Base-by-base conservation (phyloP, 2,113 vertebrate species). In the Pleuronectes platessa region DNA sequence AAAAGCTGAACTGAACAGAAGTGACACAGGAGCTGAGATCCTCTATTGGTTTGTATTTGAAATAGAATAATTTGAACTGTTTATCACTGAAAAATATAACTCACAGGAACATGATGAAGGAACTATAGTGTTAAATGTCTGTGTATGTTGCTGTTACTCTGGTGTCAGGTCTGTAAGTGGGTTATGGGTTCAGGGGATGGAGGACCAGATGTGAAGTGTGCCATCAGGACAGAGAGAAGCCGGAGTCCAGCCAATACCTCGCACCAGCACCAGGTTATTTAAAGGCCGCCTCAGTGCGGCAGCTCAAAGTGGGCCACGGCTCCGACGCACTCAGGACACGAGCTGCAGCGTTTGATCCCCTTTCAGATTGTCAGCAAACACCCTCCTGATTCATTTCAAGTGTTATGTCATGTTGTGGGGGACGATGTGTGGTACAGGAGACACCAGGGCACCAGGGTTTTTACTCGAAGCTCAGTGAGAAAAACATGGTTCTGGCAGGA, bases 181-280 rank as follows among this genome's bases (percentile, higher is more conserved):
- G 85, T 89, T 74, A 81, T 68, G 45, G 72, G 83, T 85, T 77
- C 47, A 49, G 65, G 76, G 79, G 77, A 70, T 75, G 53, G 68
- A 68, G 59, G 78, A 62, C 69, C 78, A 82, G 78, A 87, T 71
- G 72, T 77, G 83, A 69, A 78, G 79, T 76, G 74, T 83, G 76
- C 85, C 76, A 70, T 66, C 3, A 61, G 71, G 82, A 78, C 77
- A 61, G 63, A 63, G 68, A 26, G 42, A 73, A 53, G 54, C 74
- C 74, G 31, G 47, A 77, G 73, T 54, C 68, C 62, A 13, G 81
- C 54, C 17, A 26, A n/a, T 78, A 58, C 68, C 53, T 68, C 21
- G n/a, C 11, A 69, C 71, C 65, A 42, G 40, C 71, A 68, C 66
- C 14, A 24, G 89, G 88, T 89, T 93, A 89, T 91, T 90, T 93